phyloP scores from a whole-genome alignment of 2,888 invertebrate genomes.

The Fragum whitleyi region DNA sequence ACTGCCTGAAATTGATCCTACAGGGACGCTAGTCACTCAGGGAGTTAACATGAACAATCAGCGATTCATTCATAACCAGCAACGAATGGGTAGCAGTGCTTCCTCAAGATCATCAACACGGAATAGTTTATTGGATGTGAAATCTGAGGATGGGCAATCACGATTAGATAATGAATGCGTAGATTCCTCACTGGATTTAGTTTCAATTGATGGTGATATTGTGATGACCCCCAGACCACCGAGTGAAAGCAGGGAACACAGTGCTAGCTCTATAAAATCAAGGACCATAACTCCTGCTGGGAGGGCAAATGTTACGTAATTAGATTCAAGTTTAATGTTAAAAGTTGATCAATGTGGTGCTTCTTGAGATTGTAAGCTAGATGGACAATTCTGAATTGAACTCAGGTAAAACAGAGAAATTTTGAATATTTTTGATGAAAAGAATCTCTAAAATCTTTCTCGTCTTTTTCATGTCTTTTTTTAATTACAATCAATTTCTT shows the following conservation, averaged over 20 bases:
- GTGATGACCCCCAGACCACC: slow-evolving; percentile 67
- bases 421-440: too few species aligned
- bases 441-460: too few species aligned
- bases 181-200: slow-evolving; percentile 65
- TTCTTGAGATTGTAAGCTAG: too few species aligned
- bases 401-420: neutral
- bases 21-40: slow-evolving; percentile 76
- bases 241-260: slow-evolving; percentile 54
- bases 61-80: slow-evolving; percentile 32
- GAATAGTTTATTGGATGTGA: slow-evolving; percentile 62
- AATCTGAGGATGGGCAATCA: slow-evolving; percentile 38
- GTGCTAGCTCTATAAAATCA: slow-evolving; percentile 46
- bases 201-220: slow-evolving; percentile 67
- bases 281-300: slow-evolving; percentile 46
- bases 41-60: slow-evolving; percentile 65
- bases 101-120: slow-evolving; percentile 51
- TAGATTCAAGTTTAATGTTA: neutral
- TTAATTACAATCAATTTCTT: too few species aligned
- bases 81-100: slow-evolving; percentile 49
- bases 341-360: too few species aligned
- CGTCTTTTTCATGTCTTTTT: too few species aligned
- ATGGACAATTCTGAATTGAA: neutral
- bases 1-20: slow-evolving; percentile 75
- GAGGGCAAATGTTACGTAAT: slow-evolving; percentile 17
- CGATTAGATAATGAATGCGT: slow-evolving; percentile 40